Evolutionary conservation across 1,140 invertebrate species (phyloP).

Genomic region (Ceratoteleas bidentatus): DNA sequence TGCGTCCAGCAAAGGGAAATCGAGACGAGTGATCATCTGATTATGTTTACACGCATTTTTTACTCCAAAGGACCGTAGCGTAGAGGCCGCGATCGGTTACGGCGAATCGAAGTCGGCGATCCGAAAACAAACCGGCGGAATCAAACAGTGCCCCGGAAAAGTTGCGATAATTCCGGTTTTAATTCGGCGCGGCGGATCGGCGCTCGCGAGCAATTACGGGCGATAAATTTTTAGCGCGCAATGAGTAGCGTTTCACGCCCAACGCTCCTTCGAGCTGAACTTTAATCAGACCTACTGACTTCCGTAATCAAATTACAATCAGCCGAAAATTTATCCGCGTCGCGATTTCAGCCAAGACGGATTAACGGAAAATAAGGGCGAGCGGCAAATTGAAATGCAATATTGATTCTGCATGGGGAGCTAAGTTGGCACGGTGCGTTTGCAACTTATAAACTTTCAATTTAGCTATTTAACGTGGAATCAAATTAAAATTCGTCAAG

Average conservation of each 20-base stretch:
- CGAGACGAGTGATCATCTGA: conserved; percentile 51
- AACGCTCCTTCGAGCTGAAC: not conserved
- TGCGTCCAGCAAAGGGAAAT: conserved; percentile 48
- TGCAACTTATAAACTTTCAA: conserved; percentile 25
- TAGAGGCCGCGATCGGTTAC: not conserved
- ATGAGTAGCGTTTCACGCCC: not conserved
- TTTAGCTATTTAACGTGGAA: conserved; percentile 23
- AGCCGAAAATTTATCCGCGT: conserved; percentile 21
- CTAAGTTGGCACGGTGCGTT: not conserved
- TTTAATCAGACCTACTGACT: conserved; percentile 24
- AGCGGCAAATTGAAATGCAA: conserved; percentile 32
- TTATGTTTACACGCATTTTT: conserved; percentile 42
- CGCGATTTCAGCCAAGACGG: conserved; percentile 23
- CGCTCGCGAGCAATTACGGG: too few species aligned
- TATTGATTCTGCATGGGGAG: conserved; percentile 25
- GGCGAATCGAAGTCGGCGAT: not conserved
- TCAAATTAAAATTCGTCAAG: conserved; percentile 34
- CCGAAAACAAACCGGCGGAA: not conserved
- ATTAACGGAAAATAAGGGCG: conserved; percentile 12
- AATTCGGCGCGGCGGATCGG: too few species aligned
- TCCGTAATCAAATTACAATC: conserved; percentile 46
- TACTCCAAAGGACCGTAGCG: not conserved
- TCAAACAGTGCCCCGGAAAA: not conserved
- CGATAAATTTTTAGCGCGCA: not conserved
- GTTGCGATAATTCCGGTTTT: not conserved